Conservation (phyloP, 2,888 invertebrate species). For the Iphiclides podalirius region DNA sequence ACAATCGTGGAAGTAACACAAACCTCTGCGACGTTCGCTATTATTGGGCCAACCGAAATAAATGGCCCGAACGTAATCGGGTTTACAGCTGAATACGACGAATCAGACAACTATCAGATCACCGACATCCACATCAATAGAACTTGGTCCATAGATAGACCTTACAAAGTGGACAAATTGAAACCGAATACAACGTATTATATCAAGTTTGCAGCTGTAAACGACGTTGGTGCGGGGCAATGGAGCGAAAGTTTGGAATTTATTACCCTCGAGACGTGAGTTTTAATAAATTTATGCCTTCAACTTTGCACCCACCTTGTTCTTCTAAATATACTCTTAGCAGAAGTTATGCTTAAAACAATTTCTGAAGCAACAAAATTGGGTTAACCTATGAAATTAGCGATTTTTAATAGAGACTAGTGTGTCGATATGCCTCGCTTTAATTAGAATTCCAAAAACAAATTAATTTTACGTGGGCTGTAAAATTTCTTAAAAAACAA, state of each 20-base stretch:
- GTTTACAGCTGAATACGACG: constrained; percentile 59
- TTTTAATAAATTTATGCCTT: constrained; percentile 23
- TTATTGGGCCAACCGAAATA: constrained; percentile 39
- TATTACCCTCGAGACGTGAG: constrained; percentile 60
- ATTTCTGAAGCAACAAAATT: no score
- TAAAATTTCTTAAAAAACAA: no score
- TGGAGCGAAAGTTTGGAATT: constrained; percentile 48
- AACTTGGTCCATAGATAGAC: constrained; percentile 57
- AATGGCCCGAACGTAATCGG: constrained; percentile 52
- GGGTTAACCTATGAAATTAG: no score
- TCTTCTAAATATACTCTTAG: not conserved
- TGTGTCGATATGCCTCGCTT: no score
- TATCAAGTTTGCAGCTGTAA: constrained; percentile 59
- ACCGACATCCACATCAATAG: constrained; percentile 60
- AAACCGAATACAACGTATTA: constrained; percentile 54
- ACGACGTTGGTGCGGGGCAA: constrained; percentile 52
- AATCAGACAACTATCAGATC: constrained; percentile 45
- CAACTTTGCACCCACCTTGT: constrained; percentile 12
- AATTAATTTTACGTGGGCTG: no score
- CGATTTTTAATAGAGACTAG: no score
- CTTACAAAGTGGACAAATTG: constrained; percentile 52
- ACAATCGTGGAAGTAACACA: constrained; percentile 40
- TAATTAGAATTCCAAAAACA: no score
- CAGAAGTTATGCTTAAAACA: not conserved
- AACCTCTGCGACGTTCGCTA: constrained; percentile 50